Base-by-base conservation (phyloP, 2,888 invertebrate genomes). In the Perithous albicinctus region DNA sequence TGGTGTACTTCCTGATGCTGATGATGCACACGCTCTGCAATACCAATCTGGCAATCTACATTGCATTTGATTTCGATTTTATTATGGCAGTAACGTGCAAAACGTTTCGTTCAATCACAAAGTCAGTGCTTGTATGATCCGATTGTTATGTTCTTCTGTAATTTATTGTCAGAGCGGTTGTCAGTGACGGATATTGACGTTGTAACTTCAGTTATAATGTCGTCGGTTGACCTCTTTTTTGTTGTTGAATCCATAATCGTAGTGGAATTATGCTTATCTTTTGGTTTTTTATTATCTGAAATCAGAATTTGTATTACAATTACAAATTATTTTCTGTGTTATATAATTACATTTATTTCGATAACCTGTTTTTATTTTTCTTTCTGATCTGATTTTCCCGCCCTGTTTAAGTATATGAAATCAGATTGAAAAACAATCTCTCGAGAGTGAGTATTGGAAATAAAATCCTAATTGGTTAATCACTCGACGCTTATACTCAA, bases 1-100 rank as follows among this genome's bases (percentile, higher is more conserved):
- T 29, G n/a, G 54, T n/a, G 54, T 12, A 29, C n/a, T 56, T 56
- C 5, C 54, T 7, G 54, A 56, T 56, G 12, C 54, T 18, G 32
- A 59, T 32, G 18, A 59, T 32, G 32, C n/a, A n/a, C 15, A 6
- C 29, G 15, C 59, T 59, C 35, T 18, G 32, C 18, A 18, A 32
- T 18, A 59, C 32, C 18, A 32, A 59, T 59, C 18, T 18, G 32
- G 8, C 29, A 18, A 32, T 32, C 18, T 18, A 32, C 32, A 3
- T 59, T 29, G 15, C 18, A 32, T 32, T 59, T 59, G 0, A 32
- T 35, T 35, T 35, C 32, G 29, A 32, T 59, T 29, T 35, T 59
- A 35, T 59, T 18, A 23, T 32, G 7, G 15, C n/a, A 4, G 26
- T n/a, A 5, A 56, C 15, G 12, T 10, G 23, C 51, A 12, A 23